A percentile compares a stretch with the other conserved stretches of the same genome.
phyloP scores from a whole-genome alignment of 2,797 vertebrate genomes.

The Sebastes cheni region DNA sequence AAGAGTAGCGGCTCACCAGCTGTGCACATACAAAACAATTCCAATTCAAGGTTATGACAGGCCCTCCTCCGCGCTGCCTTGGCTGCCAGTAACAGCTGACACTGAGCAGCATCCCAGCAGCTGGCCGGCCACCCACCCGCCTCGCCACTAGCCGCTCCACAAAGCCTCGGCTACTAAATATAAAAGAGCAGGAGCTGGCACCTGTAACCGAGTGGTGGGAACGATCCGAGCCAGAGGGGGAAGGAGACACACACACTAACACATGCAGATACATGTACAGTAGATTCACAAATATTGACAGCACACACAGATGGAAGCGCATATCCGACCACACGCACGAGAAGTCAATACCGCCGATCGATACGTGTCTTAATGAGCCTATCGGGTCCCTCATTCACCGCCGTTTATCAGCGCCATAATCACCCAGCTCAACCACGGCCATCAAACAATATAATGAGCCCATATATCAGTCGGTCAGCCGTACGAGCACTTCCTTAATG shows the following conservation, averaged over 20 bases:
- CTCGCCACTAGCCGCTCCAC: conserved; percentile 37
- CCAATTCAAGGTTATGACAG: conserved; percentile 63
- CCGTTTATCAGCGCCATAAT: conserved; percentile 77
- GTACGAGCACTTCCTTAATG: conserved; percentile 56
- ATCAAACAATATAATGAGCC: conserved; percentile 80
- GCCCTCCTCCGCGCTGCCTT: conserved; percentile 47
- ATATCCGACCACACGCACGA: background rate
- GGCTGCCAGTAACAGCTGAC: conserved; percentile 67
- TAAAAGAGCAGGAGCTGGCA: conserved; percentile 59
- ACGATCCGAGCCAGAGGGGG: conserved; percentile 26
- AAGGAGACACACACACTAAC: background rate
- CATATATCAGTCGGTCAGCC: conserved; percentile 75
- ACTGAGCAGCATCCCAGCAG: conserved; percentile 58
- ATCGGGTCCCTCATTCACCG: conserved; percentile 41
- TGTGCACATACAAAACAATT: conserved; percentile 74
- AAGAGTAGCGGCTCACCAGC: conserved; percentile 64
- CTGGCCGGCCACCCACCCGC: conserved; percentile 58
- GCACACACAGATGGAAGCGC: background rate
- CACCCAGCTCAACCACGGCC: conserved; percentile 67
- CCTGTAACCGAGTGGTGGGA: conserved; percentile 48
- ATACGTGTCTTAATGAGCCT: conserved; percentile 76
- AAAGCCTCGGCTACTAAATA: conserved; percentile 49
- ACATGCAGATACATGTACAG: background rate
- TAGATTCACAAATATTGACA: background rate
- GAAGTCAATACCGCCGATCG: conserved; percentile 68